Percentiles rank a stretch among this genome's conserved stretches.
Evolutionary conservation across 2,113 vertebrate species (phyloP).

Genomic region (Gracilinanus agilis): DNA sequence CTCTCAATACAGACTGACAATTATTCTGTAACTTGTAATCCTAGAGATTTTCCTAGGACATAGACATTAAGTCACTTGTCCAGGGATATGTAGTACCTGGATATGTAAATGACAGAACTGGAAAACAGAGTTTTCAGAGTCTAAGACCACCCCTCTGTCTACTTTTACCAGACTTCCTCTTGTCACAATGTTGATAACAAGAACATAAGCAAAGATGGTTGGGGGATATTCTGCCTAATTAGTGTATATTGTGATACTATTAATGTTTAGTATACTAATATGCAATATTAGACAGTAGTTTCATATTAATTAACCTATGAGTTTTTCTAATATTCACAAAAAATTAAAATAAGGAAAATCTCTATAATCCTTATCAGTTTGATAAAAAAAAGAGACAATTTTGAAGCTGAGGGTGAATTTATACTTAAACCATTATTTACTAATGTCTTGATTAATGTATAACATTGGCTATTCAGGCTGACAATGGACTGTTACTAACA

Average conservation of each 20-base stretch:
- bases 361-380: neutral
- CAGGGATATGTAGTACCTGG: neutral
- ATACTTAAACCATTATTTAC: neutral
- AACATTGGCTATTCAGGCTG: constrained; percentile 41
- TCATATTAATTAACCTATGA: neutral
- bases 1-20: neutral
- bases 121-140: neutral
- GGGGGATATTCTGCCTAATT: neutral
- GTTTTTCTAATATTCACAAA: neutral
- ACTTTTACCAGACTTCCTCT: neutral
- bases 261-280: neutral
- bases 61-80: neutral
- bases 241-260: neutral
- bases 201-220: neutral
- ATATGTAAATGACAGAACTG: neutral
- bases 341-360: neutral
- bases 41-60: neutral
- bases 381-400: neutral
- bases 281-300: neutral
- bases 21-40: neutral
- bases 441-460: constrained; percentile 13
- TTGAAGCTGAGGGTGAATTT: neutral
- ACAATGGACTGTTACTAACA: constrained; percentile 27
- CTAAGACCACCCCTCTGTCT: neutral
- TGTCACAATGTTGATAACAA: neutral